phyloP scores from a whole-genome alignment of 2,888 invertebrate genomes.

The Brachyptera putata region DNA sequence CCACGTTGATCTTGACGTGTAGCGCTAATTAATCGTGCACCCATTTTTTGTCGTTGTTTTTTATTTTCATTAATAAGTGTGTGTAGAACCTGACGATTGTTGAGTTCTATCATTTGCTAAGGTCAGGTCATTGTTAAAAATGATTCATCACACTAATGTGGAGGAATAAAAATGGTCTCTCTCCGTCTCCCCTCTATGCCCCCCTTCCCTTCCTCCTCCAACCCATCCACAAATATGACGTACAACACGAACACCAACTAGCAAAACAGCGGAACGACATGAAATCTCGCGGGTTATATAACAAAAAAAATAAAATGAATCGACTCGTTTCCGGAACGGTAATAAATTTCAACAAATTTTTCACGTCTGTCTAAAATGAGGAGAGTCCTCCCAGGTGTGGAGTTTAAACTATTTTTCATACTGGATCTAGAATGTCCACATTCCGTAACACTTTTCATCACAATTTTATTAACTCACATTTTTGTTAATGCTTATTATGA shows the following conservation, averaged over 20 bases:
- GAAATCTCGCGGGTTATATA: conserved; percentile 12
- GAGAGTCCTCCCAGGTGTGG: conserved; percentile 21
- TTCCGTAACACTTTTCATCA: no score
- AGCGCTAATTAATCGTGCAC: not conserved
- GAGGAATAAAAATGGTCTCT: no score
- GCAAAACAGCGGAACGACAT: conserved; percentile 16
- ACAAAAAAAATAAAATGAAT: conserved; percentile 19
- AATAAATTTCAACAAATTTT: conserved; percentile 30
- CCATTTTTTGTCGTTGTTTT: not conserved
- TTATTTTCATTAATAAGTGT: no score
- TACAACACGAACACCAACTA: not conserved
- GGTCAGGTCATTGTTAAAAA: not conserved
- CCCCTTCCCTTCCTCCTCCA: not conserved
- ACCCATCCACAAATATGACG: not conserved
- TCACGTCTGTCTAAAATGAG: conserved; percentile 27
- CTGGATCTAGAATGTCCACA: no score
- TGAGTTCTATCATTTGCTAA: not conserved
- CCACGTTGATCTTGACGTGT: not conserved
- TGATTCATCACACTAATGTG: no score
- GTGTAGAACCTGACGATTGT: not conserved
- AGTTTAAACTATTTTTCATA: no score
- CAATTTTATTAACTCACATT: no score
- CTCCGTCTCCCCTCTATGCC: no score
- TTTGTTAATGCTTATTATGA: no score
- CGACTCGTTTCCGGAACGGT: conserved; percentile 25